These are phyloP conservation scores for Azemiops feae DNA, from an alignment of 2,113 vertebrate genomes.

Conservation along the genomic window DNA sequence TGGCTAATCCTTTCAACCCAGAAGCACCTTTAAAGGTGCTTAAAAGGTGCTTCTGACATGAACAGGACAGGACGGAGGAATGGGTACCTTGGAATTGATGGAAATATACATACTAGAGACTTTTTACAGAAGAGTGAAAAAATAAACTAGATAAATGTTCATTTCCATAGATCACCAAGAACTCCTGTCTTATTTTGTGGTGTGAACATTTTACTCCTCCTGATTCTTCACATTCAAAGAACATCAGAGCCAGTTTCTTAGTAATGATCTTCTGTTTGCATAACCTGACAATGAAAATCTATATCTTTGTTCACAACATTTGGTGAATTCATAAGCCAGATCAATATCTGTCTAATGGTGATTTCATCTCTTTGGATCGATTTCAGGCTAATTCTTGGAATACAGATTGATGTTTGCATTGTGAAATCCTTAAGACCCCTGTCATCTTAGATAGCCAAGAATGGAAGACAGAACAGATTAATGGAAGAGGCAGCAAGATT, in stretches of 20 bases:
- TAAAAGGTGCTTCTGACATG: not conserved
- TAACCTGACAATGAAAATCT: constrained; percentile 58
- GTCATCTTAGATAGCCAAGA: constrained; percentile 14
- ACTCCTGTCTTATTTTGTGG: constrained; percentile 35
- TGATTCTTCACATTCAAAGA: constrained; percentile 43
- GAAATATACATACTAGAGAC: not conserved
- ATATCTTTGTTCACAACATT: constrained; percentile 53
- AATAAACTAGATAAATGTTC: constrained; percentile 32
- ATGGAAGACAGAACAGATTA: constrained; percentile 35
- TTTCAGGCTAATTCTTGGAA: constrained; percentile 37
- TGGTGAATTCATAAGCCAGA: constrained; percentile 53
- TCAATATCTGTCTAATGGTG: constrained; percentile 49
- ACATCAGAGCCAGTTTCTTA: constrained; percentile 43
- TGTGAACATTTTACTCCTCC: not conserved
- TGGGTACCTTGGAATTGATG: not conserved
- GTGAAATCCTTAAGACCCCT: constrained; percentile 7
- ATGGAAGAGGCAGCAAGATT: not conserved
- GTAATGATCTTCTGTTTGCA: constrained; percentile 39
- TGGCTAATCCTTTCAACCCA: not conserved
- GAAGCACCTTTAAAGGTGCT: not conserved
- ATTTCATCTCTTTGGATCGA: constrained; percentile 40
- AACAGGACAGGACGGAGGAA: not conserved
- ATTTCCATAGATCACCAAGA: constrained; percentile 39
- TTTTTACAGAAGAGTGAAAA: constrained; percentile 20
- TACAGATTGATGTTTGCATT: constrained; percentile 40